Conservation (phyloP, 2,113 vertebrate genomes). For the Pitta sordida region DNA sequence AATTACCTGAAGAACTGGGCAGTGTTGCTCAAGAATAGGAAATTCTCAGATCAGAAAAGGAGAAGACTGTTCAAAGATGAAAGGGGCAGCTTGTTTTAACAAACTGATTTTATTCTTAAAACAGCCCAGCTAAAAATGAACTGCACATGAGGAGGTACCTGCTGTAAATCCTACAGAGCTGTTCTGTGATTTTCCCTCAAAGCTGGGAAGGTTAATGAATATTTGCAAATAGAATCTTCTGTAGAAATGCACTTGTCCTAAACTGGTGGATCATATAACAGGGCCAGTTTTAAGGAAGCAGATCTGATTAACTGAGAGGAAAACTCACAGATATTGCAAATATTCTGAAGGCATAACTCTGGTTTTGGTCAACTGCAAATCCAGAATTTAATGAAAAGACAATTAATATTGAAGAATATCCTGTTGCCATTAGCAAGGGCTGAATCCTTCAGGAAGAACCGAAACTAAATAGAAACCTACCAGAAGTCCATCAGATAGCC, state of each 20-base stretch:
- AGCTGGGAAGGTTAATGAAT: neutral
- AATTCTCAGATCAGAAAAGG: neutral
- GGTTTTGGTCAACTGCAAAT: neutral
- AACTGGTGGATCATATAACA: neutral
- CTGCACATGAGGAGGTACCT: neutral
- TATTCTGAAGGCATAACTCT: neutral
- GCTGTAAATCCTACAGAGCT: neutral
- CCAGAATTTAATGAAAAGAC: neutral
- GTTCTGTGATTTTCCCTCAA: neutral
- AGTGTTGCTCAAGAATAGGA: neutral
- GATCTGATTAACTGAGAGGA: neutral
- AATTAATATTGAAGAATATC: neutral
- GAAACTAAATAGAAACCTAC: neutral
- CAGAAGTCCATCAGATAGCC: neutral
- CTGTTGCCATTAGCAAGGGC: neutral
- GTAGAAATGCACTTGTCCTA: neutral
- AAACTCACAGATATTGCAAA: neutral
- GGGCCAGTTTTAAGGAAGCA: neutral
- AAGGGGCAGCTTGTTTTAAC: neutral
- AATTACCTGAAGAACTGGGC: neutral
- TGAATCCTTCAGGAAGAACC: neutral
- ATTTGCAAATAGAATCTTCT: neutral
- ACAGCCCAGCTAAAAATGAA: neutral
- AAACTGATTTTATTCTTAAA: neutral
- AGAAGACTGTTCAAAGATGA: neutral